A percentile compares a stretch with the other conserved stretches of the same genome.
phyloP scores from a whole-genome alignment of 2,888 invertebrate species.

The Loripinus fragilis region DNA sequence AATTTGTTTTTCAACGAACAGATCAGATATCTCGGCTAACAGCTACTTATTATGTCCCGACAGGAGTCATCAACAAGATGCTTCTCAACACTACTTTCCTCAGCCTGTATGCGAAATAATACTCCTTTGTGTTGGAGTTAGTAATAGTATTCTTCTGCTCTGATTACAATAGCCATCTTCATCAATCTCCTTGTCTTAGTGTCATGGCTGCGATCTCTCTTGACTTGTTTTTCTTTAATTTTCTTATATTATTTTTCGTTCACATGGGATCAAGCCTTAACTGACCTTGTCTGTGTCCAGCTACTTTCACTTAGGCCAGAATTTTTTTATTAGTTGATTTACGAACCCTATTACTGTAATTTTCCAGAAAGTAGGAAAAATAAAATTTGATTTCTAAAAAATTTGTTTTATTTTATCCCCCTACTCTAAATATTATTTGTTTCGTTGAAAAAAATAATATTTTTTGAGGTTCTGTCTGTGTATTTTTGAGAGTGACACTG shows the following conservation, averaged over 20 bases:
- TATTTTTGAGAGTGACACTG: no score
- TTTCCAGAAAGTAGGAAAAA: no score
- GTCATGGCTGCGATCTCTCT: background rate
- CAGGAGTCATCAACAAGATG: constrained; percentile 2
- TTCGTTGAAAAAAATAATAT: no score
- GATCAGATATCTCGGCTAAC: constrained; percentile 1
- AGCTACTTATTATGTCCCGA: constrained; percentile 4
- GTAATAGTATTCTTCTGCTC: background rate
- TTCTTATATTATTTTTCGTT: constrained; percentile 5
- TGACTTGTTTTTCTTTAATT: constrained; percentile 18
- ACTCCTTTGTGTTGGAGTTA: constrained; percentile 1
- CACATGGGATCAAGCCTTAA: background rate
- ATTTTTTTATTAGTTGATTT: no score
- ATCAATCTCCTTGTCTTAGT: constrained; percentile 3
- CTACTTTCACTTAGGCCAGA: background rate
- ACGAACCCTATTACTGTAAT: no score
- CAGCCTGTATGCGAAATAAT: constrained; percentile 4
- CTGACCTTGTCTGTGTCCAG: background rate
- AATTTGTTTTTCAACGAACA: constrained; percentile 6
- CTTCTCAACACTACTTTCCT: constrained; percentile 1
- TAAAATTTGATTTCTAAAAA: no score
- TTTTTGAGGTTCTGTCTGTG: no score
- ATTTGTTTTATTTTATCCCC: no score
- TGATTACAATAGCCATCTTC: constrained; percentile 10
- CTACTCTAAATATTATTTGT: no score